A percentile compares a stretch with the other conserved stretches of the same genome.
These are phyloP conservation scores for Drosophila ohnishii DNA, from an alignment of 1,140 invertebrate genomes.

Conservation along the genomic window DNA sequence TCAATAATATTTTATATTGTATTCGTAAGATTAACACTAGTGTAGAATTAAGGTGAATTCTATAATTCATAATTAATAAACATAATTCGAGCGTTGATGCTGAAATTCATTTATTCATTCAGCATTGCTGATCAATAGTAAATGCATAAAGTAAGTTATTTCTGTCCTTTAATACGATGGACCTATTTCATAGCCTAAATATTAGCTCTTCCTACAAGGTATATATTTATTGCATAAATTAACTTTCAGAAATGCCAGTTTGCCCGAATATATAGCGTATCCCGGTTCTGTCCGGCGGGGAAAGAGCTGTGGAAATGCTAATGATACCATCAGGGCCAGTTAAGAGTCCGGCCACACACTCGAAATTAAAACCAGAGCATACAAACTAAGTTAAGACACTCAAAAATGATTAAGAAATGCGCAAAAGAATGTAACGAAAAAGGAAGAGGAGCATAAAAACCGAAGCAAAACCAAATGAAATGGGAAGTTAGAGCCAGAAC, in stretches of 20 bases:
- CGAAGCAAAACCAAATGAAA: conserved; percentile 50
- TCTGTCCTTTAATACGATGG: not conserved
- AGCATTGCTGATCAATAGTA: too few relatives aligned
- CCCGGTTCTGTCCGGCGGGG: not conserved
- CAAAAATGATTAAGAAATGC: conserved; percentile 79
- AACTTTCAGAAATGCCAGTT: not conserved
- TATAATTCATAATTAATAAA: too few relatives aligned
- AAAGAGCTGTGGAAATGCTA: conserved; percentile 51
- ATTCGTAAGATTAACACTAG: too few relatives aligned
- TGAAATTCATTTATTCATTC: too few relatives aligned
- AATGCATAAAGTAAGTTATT: not conserved
- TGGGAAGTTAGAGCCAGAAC: conserved; percentile 38
- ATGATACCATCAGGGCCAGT: conserved; percentile 71
- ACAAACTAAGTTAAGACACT: conserved; percentile 75
- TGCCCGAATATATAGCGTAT: conserved; percentile 21
- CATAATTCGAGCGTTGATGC: too few relatives aligned
- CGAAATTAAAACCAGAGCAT: conserved; percentile 67
- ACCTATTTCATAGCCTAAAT: not conserved
- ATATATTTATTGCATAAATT: not conserved
- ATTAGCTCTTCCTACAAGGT: not conserved
- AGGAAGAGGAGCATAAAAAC: conserved; percentile 43
- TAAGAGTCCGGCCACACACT: conserved; percentile 47
- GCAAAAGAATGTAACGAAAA: conserved; percentile 47
- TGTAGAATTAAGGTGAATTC: too few relatives aligned
- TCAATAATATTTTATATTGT: too few relatives aligned